Evolutionary conservation across 2,113 vertebrate species (phyloP).

Genomic region (Xiphophorus hellerii): DNA sequence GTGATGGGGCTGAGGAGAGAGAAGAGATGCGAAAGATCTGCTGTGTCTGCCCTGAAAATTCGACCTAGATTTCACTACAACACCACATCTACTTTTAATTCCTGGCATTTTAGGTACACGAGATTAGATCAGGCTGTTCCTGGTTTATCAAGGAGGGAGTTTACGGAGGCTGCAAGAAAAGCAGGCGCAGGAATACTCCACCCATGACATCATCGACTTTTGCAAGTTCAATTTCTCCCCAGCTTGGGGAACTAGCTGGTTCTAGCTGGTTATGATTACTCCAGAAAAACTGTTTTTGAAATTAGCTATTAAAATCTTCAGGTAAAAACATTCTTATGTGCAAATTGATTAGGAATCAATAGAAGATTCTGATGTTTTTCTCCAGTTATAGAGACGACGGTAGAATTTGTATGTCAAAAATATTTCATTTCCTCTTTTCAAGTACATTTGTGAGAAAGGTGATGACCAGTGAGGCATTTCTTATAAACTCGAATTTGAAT

Average conservation of each 20-base stretch:
- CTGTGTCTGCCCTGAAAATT: constrained; percentile 44
- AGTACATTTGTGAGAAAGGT: background rate
- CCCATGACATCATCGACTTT: constrained; percentile 79
- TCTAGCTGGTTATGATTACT: background rate
- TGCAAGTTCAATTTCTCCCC: constrained; percentile 63
- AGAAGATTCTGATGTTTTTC: constrained; percentile 4
- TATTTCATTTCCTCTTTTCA: background rate
- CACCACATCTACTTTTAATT: constrained; percentile 18
- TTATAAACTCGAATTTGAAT: background rate
- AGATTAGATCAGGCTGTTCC: background rate
- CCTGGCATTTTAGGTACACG: background rate
- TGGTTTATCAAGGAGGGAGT: constrained; percentile 30
- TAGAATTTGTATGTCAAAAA: background rate
- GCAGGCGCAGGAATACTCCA: constrained; percentile 59
- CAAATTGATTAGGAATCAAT: background rate
- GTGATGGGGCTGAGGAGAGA: constrained; percentile 17
- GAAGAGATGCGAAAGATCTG: constrained; percentile 41
- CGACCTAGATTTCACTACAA: constrained; percentile 26
- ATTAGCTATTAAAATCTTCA: constrained; percentile 24
- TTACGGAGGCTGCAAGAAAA: constrained; percentile 40
- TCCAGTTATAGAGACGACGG: background rate
- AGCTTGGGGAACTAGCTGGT: constrained; percentile 13
- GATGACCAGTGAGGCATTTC: background rate
- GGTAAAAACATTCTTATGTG: background rate
- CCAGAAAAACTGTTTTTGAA: background rate